Conservation (phyloP, 2,113 vertebrate species). For the Isurus oxyrinchus region DNA sequence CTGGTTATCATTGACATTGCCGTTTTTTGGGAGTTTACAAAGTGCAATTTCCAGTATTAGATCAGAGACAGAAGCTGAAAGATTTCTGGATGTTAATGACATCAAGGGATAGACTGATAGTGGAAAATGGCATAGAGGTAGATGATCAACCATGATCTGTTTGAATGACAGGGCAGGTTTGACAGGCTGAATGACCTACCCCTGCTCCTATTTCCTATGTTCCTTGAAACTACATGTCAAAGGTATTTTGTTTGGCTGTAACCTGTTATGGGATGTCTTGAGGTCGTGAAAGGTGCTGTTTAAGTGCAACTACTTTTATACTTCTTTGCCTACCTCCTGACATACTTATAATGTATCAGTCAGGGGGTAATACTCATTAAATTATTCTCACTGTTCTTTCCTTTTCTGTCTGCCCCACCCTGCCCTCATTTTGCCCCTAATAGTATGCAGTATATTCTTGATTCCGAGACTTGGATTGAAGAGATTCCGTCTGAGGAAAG, state of each 20-base stretch:
- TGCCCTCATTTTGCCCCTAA: no score
- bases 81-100: no score
- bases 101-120: no score
- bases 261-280: neutral
- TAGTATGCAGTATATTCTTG: constrained; percentile 54
- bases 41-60: no score
- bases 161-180: no score
- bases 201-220: no score
- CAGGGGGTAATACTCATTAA: neutral
- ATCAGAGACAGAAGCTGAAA: no score
- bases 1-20: no score
- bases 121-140: no score
- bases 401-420: neutral
- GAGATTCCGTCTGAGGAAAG: constrained; percentile 43
- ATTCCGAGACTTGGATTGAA: constrained; percentile 50
- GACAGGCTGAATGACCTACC: no score
- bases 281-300: neutral
- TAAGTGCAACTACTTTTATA: neutral
- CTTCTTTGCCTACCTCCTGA: neutral
- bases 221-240: neutral
- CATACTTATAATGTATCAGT: neutral
- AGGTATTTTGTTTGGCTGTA: neutral
- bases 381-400: neutral
- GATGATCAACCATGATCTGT: no score
- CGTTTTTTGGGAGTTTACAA: no score